A percentile compares a stretch with the other conserved stretches of the same genome.
phyloP scores from a whole-genome alignment of 2,797 vertebrate species.

The Diglossa cyanea region DNA sequence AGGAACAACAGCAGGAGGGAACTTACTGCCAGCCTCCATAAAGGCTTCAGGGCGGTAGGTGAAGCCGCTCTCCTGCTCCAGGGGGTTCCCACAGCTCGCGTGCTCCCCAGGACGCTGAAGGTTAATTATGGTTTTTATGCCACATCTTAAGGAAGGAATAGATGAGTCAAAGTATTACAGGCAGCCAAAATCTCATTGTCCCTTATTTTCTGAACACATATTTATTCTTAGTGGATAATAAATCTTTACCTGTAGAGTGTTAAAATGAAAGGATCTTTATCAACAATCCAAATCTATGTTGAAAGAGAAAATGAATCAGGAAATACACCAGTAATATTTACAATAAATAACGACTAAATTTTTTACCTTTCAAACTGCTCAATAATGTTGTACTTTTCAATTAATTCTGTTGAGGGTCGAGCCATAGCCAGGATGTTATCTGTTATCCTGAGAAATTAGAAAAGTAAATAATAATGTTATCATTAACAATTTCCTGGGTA shows the following conservation, averaged over 20 bases:
- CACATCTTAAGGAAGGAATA: slow-evolving; percentile 78
- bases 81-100: slow-evolving; percentile 91
- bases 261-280: slow-evolving; percentile 52
- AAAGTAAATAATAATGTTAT: background rate
- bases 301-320: slow-evolving; percentile 5
- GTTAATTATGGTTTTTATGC: slow-evolving; percentile 94
- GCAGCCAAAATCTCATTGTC: slow-evolving; percentile 23
- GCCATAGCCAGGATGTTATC: slow-evolving; percentile 95
- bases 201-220: background rate
- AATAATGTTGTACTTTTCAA: slow-evolving; percentile 91
- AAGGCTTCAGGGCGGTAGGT: slow-evolving; percentile 93
- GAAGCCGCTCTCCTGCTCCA: slow-evolving; percentile 93
- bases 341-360: background rate
- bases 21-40: slow-evolving; percentile 97
- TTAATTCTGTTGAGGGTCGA: slow-evolving; percentile 93
- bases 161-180: slow-evolving; percentile 36
- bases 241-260: background rate
- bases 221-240: slow-evolving; percentile 43
- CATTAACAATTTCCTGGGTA: background rate
- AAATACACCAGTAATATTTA: background rate
- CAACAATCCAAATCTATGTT: slow-evolving; percentile 22
- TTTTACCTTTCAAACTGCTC: slow-evolving; percentile 89
- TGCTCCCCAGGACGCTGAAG: slow-evolving; percentile 96
- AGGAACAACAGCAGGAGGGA: slow-evolving; percentile 41
- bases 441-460: slow-evolving; percentile 85